Percentiles rank a stretch among this genome's conserved stretches.
phyloP scores from a whole-genome alignment of 92 coral and sea anemone species.

The Siderastrea radians region DNA sequence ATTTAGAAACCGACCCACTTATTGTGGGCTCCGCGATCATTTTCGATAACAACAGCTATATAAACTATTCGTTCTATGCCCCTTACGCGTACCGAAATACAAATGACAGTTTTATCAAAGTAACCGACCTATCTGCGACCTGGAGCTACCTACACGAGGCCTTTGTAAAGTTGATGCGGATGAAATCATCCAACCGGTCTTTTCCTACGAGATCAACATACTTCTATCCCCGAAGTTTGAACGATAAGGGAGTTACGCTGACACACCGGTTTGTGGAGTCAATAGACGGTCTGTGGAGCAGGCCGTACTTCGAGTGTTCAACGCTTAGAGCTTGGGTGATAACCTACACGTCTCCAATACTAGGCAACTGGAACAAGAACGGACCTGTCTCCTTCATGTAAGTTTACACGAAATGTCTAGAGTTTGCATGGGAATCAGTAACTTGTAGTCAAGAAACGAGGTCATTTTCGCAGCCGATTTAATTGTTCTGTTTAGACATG shows the following conservation, averaged over 20 bases:
- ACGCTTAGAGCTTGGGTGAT: slow-evolving; percentile 82
- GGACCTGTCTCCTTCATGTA: slow-evolving; percentile 76
- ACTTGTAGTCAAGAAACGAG: background rate
- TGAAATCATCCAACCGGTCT: slow-evolving; percentile 58
- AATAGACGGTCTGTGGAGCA: slow-evolving; percentile 85
- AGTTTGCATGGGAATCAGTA: background rate
- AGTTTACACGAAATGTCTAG: slow-evolving; percentile 35
- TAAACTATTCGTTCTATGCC: slow-evolving; percentile 69
- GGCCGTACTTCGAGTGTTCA: slow-evolving; percentile 90
- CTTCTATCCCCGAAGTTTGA: slow-evolving; percentile 59
- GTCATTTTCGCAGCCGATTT: too few species aligned
- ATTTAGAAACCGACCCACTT: slow-evolving; percentile 81
- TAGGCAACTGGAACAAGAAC: slow-evolving; percentile 79
- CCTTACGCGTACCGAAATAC: slow-evolving; percentile 87
- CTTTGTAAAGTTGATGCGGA: slow-evolving; percentile 73
- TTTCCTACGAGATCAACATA: slow-evolving; percentile 82
- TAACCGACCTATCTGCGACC: slow-evolving; percentile 80
- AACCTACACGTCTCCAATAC: slow-evolving; percentile 80
- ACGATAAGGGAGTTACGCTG: slow-evolving; percentile 44
- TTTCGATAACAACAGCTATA: slow-evolving; percentile 75
- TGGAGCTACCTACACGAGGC: slow-evolving; percentile 90
- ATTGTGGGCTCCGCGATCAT: slow-evolving; percentile 87
- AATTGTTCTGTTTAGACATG: too few species aligned
- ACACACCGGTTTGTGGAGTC: slow-evolving; percentile 83
- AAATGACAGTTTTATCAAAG: slow-evolving; percentile 80